Base-by-base conservation (phyloP, 2,888 invertebrate species). In the Cantharis lateralis region DNA sequence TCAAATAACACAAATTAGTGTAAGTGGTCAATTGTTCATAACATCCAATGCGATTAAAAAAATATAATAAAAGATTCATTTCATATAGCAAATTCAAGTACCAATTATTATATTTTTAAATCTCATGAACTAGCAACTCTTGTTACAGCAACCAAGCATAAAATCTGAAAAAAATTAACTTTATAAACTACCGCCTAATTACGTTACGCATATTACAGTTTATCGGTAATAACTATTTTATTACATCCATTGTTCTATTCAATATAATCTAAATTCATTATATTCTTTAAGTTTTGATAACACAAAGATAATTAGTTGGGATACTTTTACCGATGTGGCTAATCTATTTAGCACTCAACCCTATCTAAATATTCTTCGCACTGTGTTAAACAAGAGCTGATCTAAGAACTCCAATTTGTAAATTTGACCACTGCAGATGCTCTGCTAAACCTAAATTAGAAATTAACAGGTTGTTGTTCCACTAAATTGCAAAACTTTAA, bases 121-220 rank as follows among this genome's bases (percentile, higher is more conserved):
- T n/a, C 7, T 48, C 48, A 48, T 48, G n/a, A 48, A 48, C 7
- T 48, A n/a, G n/a, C 48, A 48, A 48, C 48, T 48, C 48, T 48
- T n/a, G 48, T 48, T 48, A 32, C 32, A 32, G 32, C n/a, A 48
- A n/a, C n/a, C 48, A 48, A 64, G 11, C 16, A 16, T 64, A 64
- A 64, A 64, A 16, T 64, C 16, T 16, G 7, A 16, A 69, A 32
- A 68, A 32, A 26, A 15, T 69, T 15, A 32, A 69, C 10, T 32
- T 28, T 26, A 26, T 69, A n/a, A 69, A 28, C 16, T 20, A 69
- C 20, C 26, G 13, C 26, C 32, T 32, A 69, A 32, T 69, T 32
- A 69, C 26, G 69, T 26, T 28, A 69, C 69, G 32, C 15, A 26
- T 26, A 69, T 69, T 20, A 69, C 69, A 69, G 69, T 69, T 69